A percentile compares a stretch with the other conserved stretches of the same genome.
phyloP scores from a whole-genome alignment of 2,113 vertebrate species.

The Phrynosoma platyrhinos region DNA sequence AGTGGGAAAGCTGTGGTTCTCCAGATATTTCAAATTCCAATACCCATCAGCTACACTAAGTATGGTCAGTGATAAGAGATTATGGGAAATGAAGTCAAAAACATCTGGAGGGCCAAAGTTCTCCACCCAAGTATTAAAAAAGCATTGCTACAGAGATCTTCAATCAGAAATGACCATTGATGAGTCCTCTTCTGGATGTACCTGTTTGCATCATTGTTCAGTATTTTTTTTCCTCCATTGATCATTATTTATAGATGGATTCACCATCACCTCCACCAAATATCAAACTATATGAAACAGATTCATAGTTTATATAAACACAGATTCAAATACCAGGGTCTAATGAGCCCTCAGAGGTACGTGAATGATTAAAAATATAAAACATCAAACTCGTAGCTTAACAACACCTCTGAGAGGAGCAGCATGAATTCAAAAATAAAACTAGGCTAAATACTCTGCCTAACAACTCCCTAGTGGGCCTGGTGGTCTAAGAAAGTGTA shows the following conservation, averaged over 20 bases:
- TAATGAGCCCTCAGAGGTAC: slow-evolving; percentile 49
- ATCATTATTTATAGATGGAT: neutral
- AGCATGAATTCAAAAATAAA: slow-evolving; percentile 63
- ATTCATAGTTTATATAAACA: slow-evolving; percentile 2
- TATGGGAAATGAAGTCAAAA: neutral
- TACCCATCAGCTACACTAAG: too few species aligned
- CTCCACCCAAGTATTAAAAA: too few species aligned
- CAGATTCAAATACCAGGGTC: slow-evolving; percentile 31
- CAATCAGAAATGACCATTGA: neutral
- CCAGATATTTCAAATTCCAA: neutral
- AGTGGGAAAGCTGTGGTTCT: neutral
- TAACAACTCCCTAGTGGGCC: slow-evolving; percentile 52
- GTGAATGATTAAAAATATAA: slow-evolving; percentile 58
- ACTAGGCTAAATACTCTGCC: slow-evolving; percentile 56
- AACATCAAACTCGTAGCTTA: slow-evolving; percentile 58
- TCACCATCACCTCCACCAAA: neutral
- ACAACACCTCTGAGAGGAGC: slow-evolving; percentile 42
- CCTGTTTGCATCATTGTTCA: neutral
- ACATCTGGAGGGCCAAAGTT: neutral
- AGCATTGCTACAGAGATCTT: neutral
- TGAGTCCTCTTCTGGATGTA: neutral
- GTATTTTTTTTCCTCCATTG: neutral
- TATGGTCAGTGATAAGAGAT: too few species aligned
- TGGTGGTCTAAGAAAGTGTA: slow-evolving; percentile 50
- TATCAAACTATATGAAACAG: neutral